phyloP scores from a whole-genome alignment of 2,888 invertebrate genomes.

The Tinea pellionella region DNA sequence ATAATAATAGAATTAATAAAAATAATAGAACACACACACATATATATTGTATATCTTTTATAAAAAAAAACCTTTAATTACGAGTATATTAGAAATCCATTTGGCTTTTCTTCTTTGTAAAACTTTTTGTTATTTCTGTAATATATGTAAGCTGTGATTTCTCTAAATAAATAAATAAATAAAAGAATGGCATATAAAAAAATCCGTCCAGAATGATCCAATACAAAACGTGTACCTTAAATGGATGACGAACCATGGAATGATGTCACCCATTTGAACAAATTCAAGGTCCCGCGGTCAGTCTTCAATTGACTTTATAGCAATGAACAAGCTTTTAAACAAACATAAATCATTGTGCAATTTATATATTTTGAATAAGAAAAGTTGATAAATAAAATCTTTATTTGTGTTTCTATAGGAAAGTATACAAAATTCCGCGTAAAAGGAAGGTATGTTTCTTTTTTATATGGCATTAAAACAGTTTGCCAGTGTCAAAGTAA shows the following conservation, averaged over 20 bases:
- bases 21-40: too few species aligned
- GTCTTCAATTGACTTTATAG: constrained; percentile 37
- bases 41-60: too few species aligned
- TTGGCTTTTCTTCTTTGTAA: too few species aligned
- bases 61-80: too few species aligned
- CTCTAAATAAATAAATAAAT: too few species aligned
- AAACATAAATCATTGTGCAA: constrained; percentile 37
- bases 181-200: too few species aligned
- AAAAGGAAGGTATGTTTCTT: constrained; percentile 58
- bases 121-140: too few species aligned
- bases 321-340: constrained; percentile 32
- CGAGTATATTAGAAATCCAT: too few species aligned
- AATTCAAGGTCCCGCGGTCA: constrained; percentile 20
- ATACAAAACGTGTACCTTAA: background rate
- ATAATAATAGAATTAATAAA: too few species aligned
- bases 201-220: background rate
- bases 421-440: constrained; percentile 48
- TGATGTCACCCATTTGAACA: constrained; percentile 4
- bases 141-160: too few species aligned
- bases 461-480: too few species aligned
- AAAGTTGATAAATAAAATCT: constrained; percentile 7
- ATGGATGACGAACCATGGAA: background rate
- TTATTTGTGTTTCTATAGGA: constrained; percentile 19
- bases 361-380: constrained; percentile 25
- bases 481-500: too few species aligned